These are phyloP conservation scores for Phylloscopus trochiloides DNA, from an alignment of 2,113 vertebrate species.

Conservation along the genomic window DNA sequence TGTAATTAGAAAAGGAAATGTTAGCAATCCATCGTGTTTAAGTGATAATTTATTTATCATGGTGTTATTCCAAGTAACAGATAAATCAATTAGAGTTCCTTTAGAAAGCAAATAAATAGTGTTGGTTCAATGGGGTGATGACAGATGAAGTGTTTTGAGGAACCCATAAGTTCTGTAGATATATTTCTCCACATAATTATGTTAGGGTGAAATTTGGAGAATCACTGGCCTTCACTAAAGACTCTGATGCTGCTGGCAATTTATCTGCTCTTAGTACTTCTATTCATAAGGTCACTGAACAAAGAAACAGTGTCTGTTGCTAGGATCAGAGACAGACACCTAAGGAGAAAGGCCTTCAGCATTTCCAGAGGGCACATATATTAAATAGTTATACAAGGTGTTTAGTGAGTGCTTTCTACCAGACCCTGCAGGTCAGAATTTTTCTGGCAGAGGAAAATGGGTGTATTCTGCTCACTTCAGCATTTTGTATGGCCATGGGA, in stretches of 20 bases:
- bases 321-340: conserved; percentile 1
- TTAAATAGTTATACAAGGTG: not conserved
- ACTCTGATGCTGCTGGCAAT: not conserved
- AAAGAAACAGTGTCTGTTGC: not conserved
- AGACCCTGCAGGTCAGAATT: not conserved
- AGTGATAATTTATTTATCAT: conserved; percentile 77
- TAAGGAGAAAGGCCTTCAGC: conserved; percentile 3
- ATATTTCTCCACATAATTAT: not conserved
- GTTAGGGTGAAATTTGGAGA: not conserved
- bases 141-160: not conserved
- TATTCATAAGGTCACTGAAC: not conserved
- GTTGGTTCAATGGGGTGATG: conserved; percentile 17
- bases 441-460: conserved; percentile 29
- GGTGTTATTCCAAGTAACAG: conserved; percentile 60
- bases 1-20: conserved; percentile 68
- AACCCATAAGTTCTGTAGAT: not conserved
- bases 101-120: conserved; percentile 21
- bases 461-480: conserved; percentile 51
- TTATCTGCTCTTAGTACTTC: not conserved
- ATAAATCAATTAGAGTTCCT: conserved; percentile 71
- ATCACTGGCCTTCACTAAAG: not conserved
- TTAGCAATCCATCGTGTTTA: conserved; percentile 14
- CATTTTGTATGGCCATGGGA: conserved; percentile 27
- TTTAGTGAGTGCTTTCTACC: conserved; percentile 1
- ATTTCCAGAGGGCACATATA: conserved; percentile 6